These are phyloP conservation scores for Leuciscus idus DNA, from an alignment of 2,113 vertebrate genomes.

Conservation along the genomic window DNA sequence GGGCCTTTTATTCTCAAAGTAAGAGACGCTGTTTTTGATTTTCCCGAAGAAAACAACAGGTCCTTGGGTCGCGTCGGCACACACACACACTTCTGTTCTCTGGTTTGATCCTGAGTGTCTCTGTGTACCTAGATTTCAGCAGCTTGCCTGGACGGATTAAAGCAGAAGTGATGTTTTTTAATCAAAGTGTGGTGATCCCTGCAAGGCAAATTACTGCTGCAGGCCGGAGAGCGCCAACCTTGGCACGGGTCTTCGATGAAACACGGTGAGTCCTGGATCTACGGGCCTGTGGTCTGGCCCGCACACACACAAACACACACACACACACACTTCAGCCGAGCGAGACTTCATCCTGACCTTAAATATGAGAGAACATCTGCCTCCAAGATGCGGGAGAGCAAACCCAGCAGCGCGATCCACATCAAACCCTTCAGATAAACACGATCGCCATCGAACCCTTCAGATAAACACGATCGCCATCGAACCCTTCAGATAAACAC, in stretches of 20 bases:
- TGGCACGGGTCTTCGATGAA: constrained; percentile 78
- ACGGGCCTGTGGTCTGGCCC: constrained; percentile 81
- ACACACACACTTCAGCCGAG: constrained; percentile 68
- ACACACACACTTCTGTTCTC: not conserved
- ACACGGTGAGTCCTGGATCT: constrained; percentile 76
- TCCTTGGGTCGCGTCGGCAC: not conserved
- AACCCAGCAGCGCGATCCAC: not conserved
- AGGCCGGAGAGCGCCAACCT: constrained; percentile 69
- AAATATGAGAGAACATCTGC: constrained; percentile 80
- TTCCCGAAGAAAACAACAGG: not conserved
- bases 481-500: no score
- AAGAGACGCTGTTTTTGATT: constrained; percentile 41
- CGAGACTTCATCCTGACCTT: constrained; percentile 81
- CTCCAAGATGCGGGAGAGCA: constrained; percentile 75
- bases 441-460: not conserved
- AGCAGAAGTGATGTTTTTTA: constrained; percentile 55
- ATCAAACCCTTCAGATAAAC: not conserved
- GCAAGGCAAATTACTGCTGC: constrained; percentile 56
- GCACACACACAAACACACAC: no score
- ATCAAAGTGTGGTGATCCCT: constrained; percentile 60
- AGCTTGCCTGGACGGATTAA: constrained; percentile 53
- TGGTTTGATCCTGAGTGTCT: constrained; percentile 27
- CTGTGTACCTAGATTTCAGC: constrained; percentile 36
- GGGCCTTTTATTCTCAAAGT: not conserved
- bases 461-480: no score